Evolutionary conservation across 2,113 vertebrate species (phyloP).

Genomic region (Pipa parva): DNA sequence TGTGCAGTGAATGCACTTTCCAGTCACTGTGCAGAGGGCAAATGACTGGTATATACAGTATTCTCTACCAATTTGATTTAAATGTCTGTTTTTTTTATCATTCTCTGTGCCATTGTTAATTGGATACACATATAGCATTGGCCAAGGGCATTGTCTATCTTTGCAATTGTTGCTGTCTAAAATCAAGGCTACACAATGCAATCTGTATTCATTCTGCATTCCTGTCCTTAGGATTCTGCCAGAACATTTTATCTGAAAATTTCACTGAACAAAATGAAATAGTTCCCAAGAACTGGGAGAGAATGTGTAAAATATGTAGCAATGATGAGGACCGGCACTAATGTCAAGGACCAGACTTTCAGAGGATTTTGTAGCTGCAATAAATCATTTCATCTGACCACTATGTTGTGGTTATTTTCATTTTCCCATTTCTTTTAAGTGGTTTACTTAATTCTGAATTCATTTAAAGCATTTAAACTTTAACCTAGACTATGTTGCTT

Average conservation of each 20-base stretch:
- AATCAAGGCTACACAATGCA: slow-evolving; percentile 41
- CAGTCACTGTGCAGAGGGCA: slow-evolving; percentile 24
- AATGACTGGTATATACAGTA: slow-evolving; percentile 30
- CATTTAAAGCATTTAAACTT: slow-evolving; percentile 37
- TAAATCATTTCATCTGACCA: slow-evolving; percentile 42
- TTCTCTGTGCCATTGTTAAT: slow-evolving; percentile 37
- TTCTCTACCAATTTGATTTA: slow-evolving; percentile 21
- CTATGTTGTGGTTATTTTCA: slow-evolving; percentile 40
- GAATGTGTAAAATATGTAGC: slow-evolving; percentile 39
- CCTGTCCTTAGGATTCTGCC: slow-evolving; percentile 38
- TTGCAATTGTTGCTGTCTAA: slow-evolving; percentile 41
- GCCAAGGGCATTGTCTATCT: slow-evolving; percentile 40
- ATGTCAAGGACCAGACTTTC: slow-evolving; percentile 40
- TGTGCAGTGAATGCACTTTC: slow-evolving; percentile 30
- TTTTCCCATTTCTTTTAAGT: slow-evolving; percentile 41
- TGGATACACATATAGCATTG: slow-evolving; percentile 42
- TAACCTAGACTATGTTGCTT: slow-evolving; percentile 19
- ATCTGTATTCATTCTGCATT: slow-evolving; percentile 42
- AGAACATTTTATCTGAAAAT: slow-evolving; percentile 43
- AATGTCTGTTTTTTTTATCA: slow-evolving; percentile 28
- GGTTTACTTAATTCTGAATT: slow-evolving; percentile 30
- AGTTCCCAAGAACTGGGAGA: slow-evolving; percentile 35
- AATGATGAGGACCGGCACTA: slow-evolving; percentile 33
- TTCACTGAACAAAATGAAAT: slow-evolving; percentile 42
- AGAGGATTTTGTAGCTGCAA: slow-evolving; percentile 41